Evolutionary conservation across 2,113 vertebrate species (phyloP).

Genomic region (Diadophis punctatus): DNA sequence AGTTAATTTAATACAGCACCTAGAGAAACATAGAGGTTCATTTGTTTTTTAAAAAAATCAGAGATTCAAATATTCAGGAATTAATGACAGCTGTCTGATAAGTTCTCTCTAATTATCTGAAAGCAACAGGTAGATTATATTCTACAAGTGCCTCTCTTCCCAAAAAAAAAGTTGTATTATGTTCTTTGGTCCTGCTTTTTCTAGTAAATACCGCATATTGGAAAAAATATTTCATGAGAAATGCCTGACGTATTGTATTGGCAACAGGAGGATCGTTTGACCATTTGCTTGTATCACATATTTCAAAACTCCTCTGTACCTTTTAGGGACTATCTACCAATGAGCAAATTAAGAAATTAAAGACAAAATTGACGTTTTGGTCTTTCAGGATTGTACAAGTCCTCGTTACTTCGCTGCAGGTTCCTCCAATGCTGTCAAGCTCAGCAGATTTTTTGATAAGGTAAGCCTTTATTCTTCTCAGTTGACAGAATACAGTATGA

Average conservation of each 20-base stretch:
- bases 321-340: neutral
- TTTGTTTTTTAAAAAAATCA: neutral
- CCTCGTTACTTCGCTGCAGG: slow-evolving; percentile 90
- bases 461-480: slow-evolving; percentile 62
- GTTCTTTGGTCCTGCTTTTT: neutral
- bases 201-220: neutral
- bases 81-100: neutral
- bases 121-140: neutral
- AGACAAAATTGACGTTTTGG: slow-evolving; percentile 16
- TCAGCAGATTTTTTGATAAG: slow-evolving; percentile 99
- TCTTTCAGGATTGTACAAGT: slow-evolving; percentile 89
- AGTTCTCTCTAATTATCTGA: neutral
- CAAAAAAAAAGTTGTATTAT: neutral
- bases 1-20: neutral
- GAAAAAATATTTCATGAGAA: neutral
- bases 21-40: neutral
- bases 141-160: neutral
- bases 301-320: neutral
- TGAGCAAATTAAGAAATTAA: neutral
- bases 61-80: neutral
- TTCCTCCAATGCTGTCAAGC: slow-evolving; percentile 94
- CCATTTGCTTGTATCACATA: neutral
- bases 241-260: neutral
- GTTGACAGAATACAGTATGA: neutral
- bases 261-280: neutral